phyloP scores from a whole-genome alignment of 2,888 invertebrate genomes.

The Scaptomyza parva region DNA sequence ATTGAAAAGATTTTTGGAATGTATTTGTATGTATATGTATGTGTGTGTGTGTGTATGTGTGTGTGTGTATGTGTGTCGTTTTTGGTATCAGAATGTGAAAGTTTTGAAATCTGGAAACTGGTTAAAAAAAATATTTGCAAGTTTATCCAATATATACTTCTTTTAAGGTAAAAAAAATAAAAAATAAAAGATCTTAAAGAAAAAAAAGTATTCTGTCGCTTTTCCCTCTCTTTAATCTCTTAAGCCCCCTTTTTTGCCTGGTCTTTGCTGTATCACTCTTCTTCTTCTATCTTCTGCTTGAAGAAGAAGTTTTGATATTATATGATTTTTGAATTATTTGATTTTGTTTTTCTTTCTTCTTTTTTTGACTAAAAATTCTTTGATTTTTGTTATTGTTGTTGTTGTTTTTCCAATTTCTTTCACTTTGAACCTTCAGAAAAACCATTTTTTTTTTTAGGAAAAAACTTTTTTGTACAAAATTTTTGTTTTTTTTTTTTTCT shows the following conservation, averaged over 20 bases:
- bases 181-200: too few relatives aligned
- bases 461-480: constrained; percentile 47
- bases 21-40: too few relatives aligned
- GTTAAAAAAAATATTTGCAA: background rate
- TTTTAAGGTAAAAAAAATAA: too few relatives aligned
- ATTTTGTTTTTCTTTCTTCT: constrained; percentile 37
- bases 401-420: background rate
- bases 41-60: too few relatives aligned
- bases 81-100: background rate
- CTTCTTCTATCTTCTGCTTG: background rate
- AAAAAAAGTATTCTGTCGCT: background rate
- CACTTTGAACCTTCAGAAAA: constrained; percentile 14
- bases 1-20: too few relatives aligned
- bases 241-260: background rate
- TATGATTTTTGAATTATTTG: constrained; percentile 21
- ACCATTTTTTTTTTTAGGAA: too few relatives aligned
- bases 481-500: too few relatives aligned
- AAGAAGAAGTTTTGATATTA: background rate
- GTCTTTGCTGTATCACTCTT: background rate
- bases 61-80: constrained; percentile 5
- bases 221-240: background rate
- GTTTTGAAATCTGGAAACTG: background rate
- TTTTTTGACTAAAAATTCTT: constrained; percentile 72
- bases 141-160: too few relatives aligned
- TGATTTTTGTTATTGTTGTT: constrained; percentile 56